Percentiles rank a stretch among this genome's conserved stretches.
phyloP scores from a whole-genome alignment of 2,113 vertebrate species.

The Choloepus hoffmanni region DNA sequence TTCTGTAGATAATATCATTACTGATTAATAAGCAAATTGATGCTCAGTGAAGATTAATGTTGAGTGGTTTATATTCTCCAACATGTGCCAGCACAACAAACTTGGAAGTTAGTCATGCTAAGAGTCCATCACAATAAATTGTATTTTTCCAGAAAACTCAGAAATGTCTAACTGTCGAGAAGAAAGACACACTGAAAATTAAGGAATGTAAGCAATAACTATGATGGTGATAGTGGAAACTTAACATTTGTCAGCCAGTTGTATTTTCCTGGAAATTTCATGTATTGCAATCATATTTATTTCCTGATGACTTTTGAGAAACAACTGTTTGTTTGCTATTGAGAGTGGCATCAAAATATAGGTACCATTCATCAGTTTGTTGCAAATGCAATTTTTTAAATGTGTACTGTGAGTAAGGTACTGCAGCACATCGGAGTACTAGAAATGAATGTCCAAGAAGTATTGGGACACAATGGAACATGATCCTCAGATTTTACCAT shows the following conservation, averaged over 20 bases:
- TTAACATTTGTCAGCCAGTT: conserved; percentile 13
- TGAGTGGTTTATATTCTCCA: not conserved
- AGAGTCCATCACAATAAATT: not conserved
- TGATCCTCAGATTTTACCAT: too few species aligned
- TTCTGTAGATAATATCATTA: not conserved
- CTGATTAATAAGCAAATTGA: not conserved
- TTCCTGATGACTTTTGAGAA: conserved; percentile 15
- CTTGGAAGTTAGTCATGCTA: not conserved
- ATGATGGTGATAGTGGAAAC: not conserved
- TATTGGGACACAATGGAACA: too few species aligned
- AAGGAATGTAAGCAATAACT: not conserved
- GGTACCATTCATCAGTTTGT: not conserved
- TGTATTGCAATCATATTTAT: not conserved
- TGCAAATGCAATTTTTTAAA: not conserved
- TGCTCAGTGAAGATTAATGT: too few species aligned
- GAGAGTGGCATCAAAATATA: not conserved
- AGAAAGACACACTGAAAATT: not conserved
- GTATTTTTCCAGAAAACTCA: not conserved
- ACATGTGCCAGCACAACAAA: not conserved
- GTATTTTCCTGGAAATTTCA: conserved; percentile 37
- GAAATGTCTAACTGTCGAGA: not conserved
- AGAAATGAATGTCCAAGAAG: too few species aligned
- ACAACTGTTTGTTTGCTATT: not conserved
- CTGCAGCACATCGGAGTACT: too few species aligned
- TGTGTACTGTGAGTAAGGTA: not conserved